Conservation (phyloP, 1,140 invertebrate species). For the Spodoptera frugiperda region DNA sequence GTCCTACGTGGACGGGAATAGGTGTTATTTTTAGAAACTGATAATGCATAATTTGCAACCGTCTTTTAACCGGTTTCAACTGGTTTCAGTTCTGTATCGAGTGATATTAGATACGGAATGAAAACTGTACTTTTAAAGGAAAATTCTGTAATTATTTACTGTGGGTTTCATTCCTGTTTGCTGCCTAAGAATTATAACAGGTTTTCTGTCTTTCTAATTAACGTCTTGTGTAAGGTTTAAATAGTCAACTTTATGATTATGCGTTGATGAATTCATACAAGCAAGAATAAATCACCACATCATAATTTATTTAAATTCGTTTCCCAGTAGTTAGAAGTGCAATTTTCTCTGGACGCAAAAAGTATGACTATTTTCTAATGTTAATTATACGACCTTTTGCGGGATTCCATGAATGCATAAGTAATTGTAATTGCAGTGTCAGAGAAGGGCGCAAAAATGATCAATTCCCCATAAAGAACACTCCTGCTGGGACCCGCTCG, state of each 20-base stretch:
- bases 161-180: background rate
- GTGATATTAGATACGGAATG: conserved; percentile 23
- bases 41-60: conserved; percentile 44
- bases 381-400: conserved; percentile 37
- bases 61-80: conserved; percentile 35
- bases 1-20: conserved; percentile 4
- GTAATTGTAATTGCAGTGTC: conserved; percentile 45
- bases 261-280: background rate
- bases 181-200: background rate
- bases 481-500: background rate
- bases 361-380: conserved; percentile 25
- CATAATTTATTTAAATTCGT: background rate
- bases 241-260: background rate
- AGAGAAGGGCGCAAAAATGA: conserved; percentile 46
- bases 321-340: background rate
- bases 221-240: background rate
- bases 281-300: background rate
- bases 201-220: too few species aligned
- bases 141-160: background rate
- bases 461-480: conserved; percentile 20
- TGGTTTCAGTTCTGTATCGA: conserved; percentile 18
- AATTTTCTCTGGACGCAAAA: background rate
- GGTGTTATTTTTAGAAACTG: conserved; percentile 39
- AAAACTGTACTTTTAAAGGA: conserved; percentile 11
- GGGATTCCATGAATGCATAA: conserved; percentile 30